Evolutionary conservation across 1,140 invertebrate genomes (phyloP).

Genomic region (Drosophila baimaii): DNA sequence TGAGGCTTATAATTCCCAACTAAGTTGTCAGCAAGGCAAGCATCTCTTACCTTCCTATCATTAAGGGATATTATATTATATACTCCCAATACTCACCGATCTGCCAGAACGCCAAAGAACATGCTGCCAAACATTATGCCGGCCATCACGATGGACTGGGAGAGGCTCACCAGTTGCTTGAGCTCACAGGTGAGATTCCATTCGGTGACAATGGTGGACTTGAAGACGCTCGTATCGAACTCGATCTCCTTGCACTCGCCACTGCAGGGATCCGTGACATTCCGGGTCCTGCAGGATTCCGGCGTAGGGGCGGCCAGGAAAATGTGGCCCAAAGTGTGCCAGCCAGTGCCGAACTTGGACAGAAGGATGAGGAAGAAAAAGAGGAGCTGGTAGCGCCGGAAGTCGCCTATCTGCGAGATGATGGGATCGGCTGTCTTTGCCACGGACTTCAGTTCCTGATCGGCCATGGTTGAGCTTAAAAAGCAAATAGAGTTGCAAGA

Average conservation of each 20-base stretch:
- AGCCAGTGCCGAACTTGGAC: conserved; percentile 89
- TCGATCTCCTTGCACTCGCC: conserved; percentile 86
- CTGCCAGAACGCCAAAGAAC: conserved; percentile 89
- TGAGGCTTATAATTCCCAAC: neutral
- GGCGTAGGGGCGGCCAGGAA: conserved; percentile 87
- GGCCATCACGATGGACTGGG: conserved; percentile 90
- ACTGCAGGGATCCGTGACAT: conserved; percentile 83
- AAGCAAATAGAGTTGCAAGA: neutral
- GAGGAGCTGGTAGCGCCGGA: conserved; percentile 89
- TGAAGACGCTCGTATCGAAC: conserved; percentile 88
- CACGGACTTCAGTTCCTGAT: conserved; percentile 20
- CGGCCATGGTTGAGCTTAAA: neutral
- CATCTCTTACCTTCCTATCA: too few species aligned
- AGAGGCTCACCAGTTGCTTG: conserved; percentile 88
- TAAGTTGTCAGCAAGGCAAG: neutral
- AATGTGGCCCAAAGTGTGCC: conserved; percentile 88
- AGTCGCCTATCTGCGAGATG: conserved; percentile 86
- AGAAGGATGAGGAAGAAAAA: conserved; percentile 88
- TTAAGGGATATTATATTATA: neutral
- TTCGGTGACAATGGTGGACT: conserved; percentile 89
- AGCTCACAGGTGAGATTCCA: conserved; percentile 90
- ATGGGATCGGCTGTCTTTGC: conserved; percentile 56
- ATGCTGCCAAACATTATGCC: conserved; percentile 90
- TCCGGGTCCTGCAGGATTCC: conserved; percentile 81
- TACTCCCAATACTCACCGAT: conserved; percentile 86